Base-by-base conservation (phyloP, 1,140 invertebrate genomes). In the Halyomorpha halys region DNA sequence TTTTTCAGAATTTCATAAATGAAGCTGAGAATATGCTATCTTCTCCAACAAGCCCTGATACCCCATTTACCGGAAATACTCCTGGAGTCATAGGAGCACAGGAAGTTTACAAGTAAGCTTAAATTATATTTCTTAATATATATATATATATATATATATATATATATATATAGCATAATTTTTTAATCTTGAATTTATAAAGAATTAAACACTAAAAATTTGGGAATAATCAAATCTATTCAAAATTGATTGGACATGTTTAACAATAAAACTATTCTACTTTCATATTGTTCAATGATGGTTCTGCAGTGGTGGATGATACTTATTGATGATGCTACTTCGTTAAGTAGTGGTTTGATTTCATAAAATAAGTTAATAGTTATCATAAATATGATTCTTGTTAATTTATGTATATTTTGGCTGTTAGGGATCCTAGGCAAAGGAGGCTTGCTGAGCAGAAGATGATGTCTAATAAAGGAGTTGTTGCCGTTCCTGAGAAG, bases 51-150 rank as follows among this genome's bases (percentile, higher is more conserved):
- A 85, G 85, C 62, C 85, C 83, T 3, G 83, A 85, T 70, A 77
- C 79, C 53, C 76, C 78, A 56, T 79, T 80, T 73, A 71, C 77
- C 59, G 76, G 79, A 23, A 83, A 81, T 60, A 94, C 91, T 30
- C 91, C 92, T 25, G 91, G 92, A 67, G 92, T 96, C 14, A 95
- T 96, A 69, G 92, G 92, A 65, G 88, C 91, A 65, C 92, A 94
- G 78, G 91, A 95, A 78, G 89, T 95, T 56, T 95, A 95, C 76
- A 84, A 84, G 86, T 90, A 76, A 71, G 74, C 71, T 54, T 9
- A 30, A n/a, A 5, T 34, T 21, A 30, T 47, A 49, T 45, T 19
- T 30, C 27, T 30, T 30, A 30, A 30, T 30, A 30, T 4, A 30
- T n/a, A n/a, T n/a, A n/a, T n/a, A n/a, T n/a, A n/a, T n/a, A n/a